These are phyloP conservation scores for Acanthisitta chloris DNA, from an alignment of 2,113 vertebrate genomes.

Conservation along the genomic window DNA sequence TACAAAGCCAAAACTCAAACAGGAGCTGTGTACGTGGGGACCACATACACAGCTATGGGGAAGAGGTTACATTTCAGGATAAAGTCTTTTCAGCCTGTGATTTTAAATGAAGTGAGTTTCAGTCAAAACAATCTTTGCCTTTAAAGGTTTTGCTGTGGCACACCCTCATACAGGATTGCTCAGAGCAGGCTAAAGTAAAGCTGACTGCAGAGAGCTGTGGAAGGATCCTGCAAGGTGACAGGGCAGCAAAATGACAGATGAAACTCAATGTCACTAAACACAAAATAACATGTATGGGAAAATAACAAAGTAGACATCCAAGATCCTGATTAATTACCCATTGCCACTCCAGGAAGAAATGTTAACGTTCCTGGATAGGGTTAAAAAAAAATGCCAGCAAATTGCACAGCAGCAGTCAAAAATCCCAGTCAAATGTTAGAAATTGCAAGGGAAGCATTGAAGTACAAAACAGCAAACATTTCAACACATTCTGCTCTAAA, in stretches of 20 bases:
- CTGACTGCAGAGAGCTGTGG: not conserved
- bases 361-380: not conserved
- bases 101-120: not conserved
- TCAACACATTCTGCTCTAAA: not conserved
- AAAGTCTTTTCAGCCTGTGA: not conserved
- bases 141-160: not conserved
- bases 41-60: not conserved
- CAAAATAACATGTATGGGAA: not conserved
- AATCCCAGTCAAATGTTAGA: not conserved
- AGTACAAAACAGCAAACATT: not conserved
- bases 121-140: not conserved
- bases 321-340: not conserved
- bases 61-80: not conserved
- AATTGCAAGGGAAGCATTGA: not conserved
- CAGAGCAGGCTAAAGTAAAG: not conserved
- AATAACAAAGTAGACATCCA: not conserved
- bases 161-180: not conserved
- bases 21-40: not conserved
- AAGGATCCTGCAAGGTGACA: not conserved
- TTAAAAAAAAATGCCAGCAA: not conserved
- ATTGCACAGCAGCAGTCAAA: not conserved
- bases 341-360: not conserved
- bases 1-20: accelerated
- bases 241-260: not conserved
- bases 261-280: not conserved